These are phyloP conservation scores for Aratinga solstitialis DNA, from an alignment of 2,797 vertebrate species.

Conservation along the genomic window DNA sequence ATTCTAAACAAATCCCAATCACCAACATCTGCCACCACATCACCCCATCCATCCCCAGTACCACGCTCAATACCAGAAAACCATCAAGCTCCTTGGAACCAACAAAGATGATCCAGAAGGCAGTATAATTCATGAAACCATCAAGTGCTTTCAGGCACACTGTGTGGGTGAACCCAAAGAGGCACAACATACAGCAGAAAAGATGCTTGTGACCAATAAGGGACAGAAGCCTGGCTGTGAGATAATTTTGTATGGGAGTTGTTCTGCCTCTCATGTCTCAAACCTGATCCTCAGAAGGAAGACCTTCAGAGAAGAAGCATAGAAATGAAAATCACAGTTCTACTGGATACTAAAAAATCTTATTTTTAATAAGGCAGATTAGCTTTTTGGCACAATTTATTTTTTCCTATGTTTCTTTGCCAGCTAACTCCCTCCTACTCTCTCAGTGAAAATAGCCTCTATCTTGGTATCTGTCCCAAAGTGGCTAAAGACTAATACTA, in stretches of 20 bases:
- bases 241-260: not conserved
- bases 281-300: not conserved
- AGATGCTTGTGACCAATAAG: not conserved
- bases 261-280: not conserved
- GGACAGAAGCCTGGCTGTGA: not conserved
- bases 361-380: not conserved
- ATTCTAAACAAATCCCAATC: not conserved
- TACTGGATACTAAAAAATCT: not conserved
- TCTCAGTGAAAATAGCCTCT: not conserved
- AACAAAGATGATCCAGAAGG: not conserved
- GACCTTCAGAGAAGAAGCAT: not conserved
- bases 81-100: not conserved
- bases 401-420: not conserved
- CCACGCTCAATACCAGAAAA: not conserved
- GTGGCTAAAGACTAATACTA: not conserved
- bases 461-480: not conserved
- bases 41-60: not conserved
- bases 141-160: not conserved
- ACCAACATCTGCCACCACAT: not conserved
- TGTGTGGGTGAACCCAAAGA: not conserved
- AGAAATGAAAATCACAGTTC: not conserved
- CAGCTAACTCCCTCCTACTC: constrained; percentile 9
- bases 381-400: not conserved
- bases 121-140: not conserved
- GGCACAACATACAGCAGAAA: not conserved